These are phyloP conservation scores for Cinclus mexicanus DNA, from an alignment of 2,113 vertebrate genomes.

Conservation along the genomic window DNA sequence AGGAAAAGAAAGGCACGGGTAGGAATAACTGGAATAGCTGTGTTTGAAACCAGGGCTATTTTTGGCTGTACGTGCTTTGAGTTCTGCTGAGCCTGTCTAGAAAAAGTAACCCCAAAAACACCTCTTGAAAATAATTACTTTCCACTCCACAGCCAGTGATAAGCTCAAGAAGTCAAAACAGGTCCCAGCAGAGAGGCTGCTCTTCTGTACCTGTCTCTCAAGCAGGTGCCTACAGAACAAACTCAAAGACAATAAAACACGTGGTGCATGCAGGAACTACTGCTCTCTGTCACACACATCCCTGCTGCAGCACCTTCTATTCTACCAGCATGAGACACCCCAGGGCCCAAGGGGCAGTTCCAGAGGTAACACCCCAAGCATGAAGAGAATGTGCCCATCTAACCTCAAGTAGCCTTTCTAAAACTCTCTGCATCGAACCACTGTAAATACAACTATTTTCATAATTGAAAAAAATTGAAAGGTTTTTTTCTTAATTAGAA, in stretches of 20 bases:
- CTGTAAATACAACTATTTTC: neutral
- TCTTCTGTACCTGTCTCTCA: neutral
- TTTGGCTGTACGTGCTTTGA: fast-evolving
- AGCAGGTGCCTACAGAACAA: neutral
- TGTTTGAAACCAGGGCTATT: neutral
- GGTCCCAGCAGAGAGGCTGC: neutral
- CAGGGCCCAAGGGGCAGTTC: neutral
- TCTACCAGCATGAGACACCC: fast-evolving
- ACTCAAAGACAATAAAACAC: fast-evolving
- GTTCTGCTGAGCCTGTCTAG: neutral
- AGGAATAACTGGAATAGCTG: neutral
- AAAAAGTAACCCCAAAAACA: neutral
- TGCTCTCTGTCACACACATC: neutral
- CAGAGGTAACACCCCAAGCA: neutral
- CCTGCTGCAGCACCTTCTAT: neutral
- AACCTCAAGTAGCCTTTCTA: neutral
- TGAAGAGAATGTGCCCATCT: neutral
- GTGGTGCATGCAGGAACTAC: neutral
- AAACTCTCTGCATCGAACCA: neutral
- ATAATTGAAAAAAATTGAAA: neutral
- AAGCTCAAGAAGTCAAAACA: neutral
- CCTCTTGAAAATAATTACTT: neutral
- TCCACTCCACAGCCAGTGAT: too few relatives aligned
- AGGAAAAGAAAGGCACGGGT: neutral
- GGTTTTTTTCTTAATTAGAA: neutral